Conservation (phyloP, 2,113 vertebrate genomes). For the Petrocephalus microphthalmus region DNA sequence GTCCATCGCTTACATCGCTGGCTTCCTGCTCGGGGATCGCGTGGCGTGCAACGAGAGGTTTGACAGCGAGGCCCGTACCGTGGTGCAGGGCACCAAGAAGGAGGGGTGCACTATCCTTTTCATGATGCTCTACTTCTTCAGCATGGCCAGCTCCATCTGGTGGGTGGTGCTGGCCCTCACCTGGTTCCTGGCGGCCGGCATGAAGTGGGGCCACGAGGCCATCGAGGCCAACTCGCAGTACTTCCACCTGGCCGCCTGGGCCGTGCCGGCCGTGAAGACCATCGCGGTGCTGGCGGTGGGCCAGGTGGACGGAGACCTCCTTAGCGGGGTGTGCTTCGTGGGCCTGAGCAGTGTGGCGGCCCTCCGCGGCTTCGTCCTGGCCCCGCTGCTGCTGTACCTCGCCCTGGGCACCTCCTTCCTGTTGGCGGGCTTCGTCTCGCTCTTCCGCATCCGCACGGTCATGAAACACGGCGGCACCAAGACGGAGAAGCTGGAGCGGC, state of each 20-base stretch:
- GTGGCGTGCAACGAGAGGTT: constrained; percentile 77
- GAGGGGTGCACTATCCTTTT: constrained; percentile 95
- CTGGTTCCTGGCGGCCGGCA: constrained; percentile 78
- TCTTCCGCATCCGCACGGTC: constrained; percentile 92
- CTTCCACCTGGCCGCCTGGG: constrained; percentile 94
- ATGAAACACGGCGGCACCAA: constrained; percentile 97
- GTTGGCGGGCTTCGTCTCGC: constrained; percentile 87
- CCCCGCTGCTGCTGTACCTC: constrained; percentile 88
- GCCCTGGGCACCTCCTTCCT: constrained; percentile 93
- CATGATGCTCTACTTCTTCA: constrained; percentile 94
- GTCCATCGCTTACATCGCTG: constrained; percentile 74
- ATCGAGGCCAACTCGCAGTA: constrained; percentile 95
- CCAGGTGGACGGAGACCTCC: constrained; percentile 86
- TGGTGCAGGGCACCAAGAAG: constrained; percentile 76
- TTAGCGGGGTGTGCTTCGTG: constrained; percentile 90
- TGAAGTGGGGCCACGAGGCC: constrained; percentile 97
- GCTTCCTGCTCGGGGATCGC: constrained; percentile 72
- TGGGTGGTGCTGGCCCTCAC: constrained; percentile 78
- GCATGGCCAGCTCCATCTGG: constrained; percentile 83
- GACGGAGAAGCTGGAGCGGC: constrained; percentile 92
- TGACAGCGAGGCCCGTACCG: constrained; percentile 64
- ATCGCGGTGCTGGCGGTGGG: constrained; percentile 89
- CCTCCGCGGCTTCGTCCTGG: constrained; percentile 84
- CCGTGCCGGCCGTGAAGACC: constrained; percentile 89
- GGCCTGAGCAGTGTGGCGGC: constrained; percentile 90